A percentile compares a stretch with the other conserved stretches of the same genome.
These are phyloP conservation scores for Diaperis boleti DNA, from an alignment of 2,888 invertebrate species.

Conservation along the genomic window DNA sequence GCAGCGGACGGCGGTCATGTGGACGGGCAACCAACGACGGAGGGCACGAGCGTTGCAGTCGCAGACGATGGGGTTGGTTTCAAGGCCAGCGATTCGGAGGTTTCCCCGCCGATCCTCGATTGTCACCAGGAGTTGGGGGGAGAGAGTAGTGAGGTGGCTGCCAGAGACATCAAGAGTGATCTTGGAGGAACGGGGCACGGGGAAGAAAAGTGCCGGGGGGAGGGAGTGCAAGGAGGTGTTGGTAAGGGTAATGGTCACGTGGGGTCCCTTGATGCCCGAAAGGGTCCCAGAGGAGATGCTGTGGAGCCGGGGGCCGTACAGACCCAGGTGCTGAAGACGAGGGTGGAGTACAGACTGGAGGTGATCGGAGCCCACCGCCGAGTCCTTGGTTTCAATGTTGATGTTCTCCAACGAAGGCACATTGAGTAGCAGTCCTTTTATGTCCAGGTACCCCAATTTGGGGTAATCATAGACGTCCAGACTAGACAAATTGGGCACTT, in stretches of 20 bases:
- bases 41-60: constrained; percentile 87
- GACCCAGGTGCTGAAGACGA: constrained; percentile 78
- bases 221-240: constrained; percentile 84
- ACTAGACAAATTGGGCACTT: constrained; percentile 77
- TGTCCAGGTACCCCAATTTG: constrained; percentile 84
- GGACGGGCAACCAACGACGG: constrained; percentile 81
- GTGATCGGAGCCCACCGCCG: constrained; percentile 84
- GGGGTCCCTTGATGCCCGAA: constrained; percentile 82
- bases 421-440: constrained; percentile 85
- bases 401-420: constrained; percentile 80
- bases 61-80: constrained; percentile 85
- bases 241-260: constrained; percentile 79
- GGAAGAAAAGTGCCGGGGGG: constrained; percentile 87
- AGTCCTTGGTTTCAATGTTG: constrained; percentile 89
- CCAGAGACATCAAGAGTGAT: constrained; percentile 84
- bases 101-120: constrained; percentile 85
- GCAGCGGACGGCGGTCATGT: constrained; percentile 73
- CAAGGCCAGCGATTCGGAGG: constrained; percentile 79
- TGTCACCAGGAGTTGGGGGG: constrained; percentile 82
- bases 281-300: constrained; percentile 86
- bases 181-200: constrained; percentile 87
- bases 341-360: constrained; percentile 84
- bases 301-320: constrained; percentile 80
- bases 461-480: constrained; percentile 83
- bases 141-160: constrained; percentile 80